These are phyloP conservation scores for Microtus pennsylvanicus DNA, from an alignment of 2,113 vertebrate species.

Conservation along the genomic window DNA sequence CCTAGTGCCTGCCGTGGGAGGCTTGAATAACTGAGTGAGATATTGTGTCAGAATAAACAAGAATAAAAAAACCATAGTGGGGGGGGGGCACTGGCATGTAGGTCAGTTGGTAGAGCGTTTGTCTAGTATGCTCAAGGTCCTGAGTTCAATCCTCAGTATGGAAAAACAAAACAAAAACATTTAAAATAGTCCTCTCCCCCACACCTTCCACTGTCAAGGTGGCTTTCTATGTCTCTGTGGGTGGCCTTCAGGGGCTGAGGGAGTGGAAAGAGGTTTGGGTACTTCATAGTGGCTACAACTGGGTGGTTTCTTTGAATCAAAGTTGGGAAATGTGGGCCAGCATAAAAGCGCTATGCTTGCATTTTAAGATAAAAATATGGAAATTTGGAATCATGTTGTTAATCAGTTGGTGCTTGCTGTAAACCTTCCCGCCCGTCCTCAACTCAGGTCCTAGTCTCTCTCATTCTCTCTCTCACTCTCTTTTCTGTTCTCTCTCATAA, in stretches of 20 bases:
- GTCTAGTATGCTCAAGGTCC: neutral
- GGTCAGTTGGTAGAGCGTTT: neutral
- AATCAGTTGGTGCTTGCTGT: too few relatives aligned
- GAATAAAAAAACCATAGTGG: neutral
- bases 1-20: too few relatives aligned
- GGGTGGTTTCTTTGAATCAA: neutral
- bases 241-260: too few relatives aligned
- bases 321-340: too few relatives aligned
- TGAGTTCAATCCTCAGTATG: neutral
- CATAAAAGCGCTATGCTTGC: neutral
- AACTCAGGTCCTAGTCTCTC: neutral
- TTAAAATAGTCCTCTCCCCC: neutral
- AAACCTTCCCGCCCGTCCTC: neutral
- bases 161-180: neutral
- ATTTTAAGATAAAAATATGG: neutral
- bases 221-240: neutral
- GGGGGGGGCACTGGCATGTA: rapidly evolving
- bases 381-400: neutral
- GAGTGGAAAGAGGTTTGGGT: neutral
- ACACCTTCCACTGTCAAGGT: neutral
- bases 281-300: neutral
- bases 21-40: neutral
- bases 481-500: neutral
- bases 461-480: neutral
- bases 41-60: neutral